phyloP scores from a whole-genome alignment of 2,797 vertebrate species.

The Pseudochaenichthys georgianus region DNA sequence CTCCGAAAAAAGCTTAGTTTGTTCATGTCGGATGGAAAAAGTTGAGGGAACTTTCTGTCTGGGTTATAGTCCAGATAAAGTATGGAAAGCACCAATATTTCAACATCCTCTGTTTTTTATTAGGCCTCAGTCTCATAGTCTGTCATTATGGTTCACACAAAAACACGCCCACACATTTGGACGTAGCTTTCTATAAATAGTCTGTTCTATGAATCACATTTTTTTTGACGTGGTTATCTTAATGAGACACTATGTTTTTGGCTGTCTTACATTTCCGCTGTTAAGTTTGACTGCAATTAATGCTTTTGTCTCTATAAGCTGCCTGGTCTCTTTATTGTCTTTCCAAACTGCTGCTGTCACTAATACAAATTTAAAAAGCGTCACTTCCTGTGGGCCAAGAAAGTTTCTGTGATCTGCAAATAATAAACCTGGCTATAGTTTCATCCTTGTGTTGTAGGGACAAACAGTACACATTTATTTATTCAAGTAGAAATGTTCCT shows the following conservation, averaged over 20 bases:
- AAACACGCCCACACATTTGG: constrained; percentile 44
- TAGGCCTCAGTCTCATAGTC: constrained; percentile 50
- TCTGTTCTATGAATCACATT: constrained; percentile 37
- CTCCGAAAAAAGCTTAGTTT: constrained; percentile 29
- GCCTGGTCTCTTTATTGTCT: too few species aligned
- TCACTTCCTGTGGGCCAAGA: constrained; percentile 13
- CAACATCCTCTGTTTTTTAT: constrained; percentile 57
- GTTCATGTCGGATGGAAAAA: constrained; percentile 47
- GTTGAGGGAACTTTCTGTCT: constrained; percentile 28
- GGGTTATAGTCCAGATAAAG: constrained; percentile 26
- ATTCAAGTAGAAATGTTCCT: constrained; percentile 14
- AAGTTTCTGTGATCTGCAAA: background rate
- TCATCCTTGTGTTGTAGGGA: background rate
- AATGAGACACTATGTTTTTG: background rate
- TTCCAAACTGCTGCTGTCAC: background rate
- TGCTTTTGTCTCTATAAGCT: background rate
- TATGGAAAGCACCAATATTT: constrained; percentile 37
- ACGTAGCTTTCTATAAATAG: constrained; percentile 42
- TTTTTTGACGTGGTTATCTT: background rate
- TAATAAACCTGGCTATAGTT: background rate
- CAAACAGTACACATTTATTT: background rate
- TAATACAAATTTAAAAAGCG: constrained; percentile 3
- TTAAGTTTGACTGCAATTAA: background rate
- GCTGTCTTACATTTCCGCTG: background rate
- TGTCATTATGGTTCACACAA: constrained; percentile 64